A percentile compares a stretch with the other conserved stretches of the same genome.
Conservation (phyloP, 2,888 invertebrate genomes). For the Nomada flava region DNA sequence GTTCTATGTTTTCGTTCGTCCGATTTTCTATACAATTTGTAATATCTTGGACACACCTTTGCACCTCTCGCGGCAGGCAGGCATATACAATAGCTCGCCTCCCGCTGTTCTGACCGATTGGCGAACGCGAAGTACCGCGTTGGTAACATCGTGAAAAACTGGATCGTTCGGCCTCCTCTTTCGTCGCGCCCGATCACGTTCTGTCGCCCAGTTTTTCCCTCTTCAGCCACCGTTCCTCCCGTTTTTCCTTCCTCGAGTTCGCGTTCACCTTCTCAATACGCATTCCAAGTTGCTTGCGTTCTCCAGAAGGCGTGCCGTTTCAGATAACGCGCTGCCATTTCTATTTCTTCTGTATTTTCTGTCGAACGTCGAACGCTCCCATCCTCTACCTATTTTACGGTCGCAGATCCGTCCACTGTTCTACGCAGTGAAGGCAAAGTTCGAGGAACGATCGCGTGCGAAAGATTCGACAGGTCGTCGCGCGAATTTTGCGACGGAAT, state of each 20-base stretch:
- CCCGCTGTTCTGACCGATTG: conserved; percentile 13
- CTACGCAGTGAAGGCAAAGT: not conserved
- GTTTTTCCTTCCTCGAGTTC: conserved; percentile 34
- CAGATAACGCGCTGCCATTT: conserved; percentile 12
- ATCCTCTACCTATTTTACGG: not conserved
- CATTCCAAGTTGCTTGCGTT: conserved; percentile 60
- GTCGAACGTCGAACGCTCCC: not conserved
- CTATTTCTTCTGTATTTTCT: not conserved
- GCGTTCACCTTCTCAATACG: conserved; percentile 37
- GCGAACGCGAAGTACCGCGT: conserved; percentile 44
- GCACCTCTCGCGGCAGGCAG: too few relatives aligned
- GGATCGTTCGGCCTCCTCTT: conserved; percentile 46
- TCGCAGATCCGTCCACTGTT: too few relatives aligned
- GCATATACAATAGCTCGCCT: conserved; percentile 3
- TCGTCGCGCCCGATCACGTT: conserved; percentile 27
- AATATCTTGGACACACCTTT: not conserved
- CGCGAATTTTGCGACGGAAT: conserved; percentile 13
- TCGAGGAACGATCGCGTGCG: not conserved
- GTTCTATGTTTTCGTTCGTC: too few relatives aligned
- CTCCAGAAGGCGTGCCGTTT: conserved; percentile 58
- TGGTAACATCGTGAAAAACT: conserved; percentile 58
- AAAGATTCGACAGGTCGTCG: not conserved
- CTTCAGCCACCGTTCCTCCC: conserved; percentile 32
- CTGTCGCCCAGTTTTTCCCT: conserved; percentile 40
- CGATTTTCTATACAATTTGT: too few relatives aligned